These are phyloP conservation scores for Pelobates fuscus DNA, from an alignment of 2,113 vertebrate species.

Conservation along the genomic window DNA sequence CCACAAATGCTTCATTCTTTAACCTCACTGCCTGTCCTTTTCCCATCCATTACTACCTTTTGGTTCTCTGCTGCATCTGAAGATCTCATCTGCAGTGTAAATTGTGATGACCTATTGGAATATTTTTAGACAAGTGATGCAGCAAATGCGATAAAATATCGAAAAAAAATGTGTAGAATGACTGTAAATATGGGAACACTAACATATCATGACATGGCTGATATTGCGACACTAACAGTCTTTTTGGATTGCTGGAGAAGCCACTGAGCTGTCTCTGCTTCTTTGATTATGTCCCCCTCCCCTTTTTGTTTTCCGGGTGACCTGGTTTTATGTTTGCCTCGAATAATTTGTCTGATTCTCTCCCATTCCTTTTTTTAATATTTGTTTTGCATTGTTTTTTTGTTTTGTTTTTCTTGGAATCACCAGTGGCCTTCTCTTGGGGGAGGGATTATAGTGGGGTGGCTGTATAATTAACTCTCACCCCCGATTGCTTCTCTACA, in stretches of 20 bases:
- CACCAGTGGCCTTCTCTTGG: slow-evolving; percentile 40
- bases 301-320: slow-evolving; percentile 14
- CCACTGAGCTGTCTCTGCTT: slow-evolving; percentile 5
- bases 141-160: slow-evolving; percentile 39
- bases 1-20: slow-evolving; percentile 22
- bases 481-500: slow-evolving; percentile 10
- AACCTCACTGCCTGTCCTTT: slow-evolving; percentile 26
- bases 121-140: background rate
- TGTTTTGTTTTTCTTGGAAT: slow-evolving; percentile 10
- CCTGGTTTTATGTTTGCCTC: slow-evolving; percentile 34
- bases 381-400: too few relatives aligned
- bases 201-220: slow-evolving; percentile 23
- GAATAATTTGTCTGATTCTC: slow-evolving; percentile 9
- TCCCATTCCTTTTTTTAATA: background rate
- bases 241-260: slow-evolving; percentile 19
- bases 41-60: background rate
- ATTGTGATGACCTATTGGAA: slow-evolving; percentile 5
- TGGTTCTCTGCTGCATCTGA: slow-evolving; percentile 20
- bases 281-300: background rate
- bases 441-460: background rate
- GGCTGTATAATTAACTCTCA: slow-evolving; percentile 13
- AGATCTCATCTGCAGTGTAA: slow-evolving; percentile 15
- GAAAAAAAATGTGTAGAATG: slow-evolving; percentile 6
- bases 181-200: slow-evolving; percentile 37
- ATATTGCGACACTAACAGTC: slow-evolving; percentile 35